Evolutionary conservation across 1,140 invertebrate species (phyloP), one percentile per base, ranked within the genome.

Genomic region (Tetramorium alpestre): DNA sequence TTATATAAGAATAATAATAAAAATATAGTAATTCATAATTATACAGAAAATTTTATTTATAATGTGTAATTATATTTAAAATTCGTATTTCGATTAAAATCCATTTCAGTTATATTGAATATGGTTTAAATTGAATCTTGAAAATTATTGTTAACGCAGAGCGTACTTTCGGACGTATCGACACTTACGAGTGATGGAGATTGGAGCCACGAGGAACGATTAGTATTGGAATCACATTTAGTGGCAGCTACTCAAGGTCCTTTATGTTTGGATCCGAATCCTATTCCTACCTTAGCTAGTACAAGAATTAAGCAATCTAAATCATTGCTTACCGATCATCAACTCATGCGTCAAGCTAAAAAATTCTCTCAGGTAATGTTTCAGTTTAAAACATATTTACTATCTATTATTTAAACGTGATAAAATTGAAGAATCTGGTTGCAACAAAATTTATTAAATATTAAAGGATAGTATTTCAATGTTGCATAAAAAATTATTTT

Each of bases 181-280:
- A 96, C 96, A 70, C 95, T 98, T 80, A 97, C 96, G 18, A 96
- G 96, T 72, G 96, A 97, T 75, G 96, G 96, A 41, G 96, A 96
- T 25, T 98, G 97, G 97, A 97, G 97, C 65, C 96, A 97, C 18
- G 98, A 99, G 85, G 98, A 99, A 87, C 96, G 97, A 49, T 96
- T 97, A 76, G 95, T 97, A 11, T 92, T 99, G 65, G 98, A 99
- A 94, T 98, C 98, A 89, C 97, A 98, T 90, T 94, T 99, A 73
- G 96, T 99, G 22, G 96, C 98, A 89, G 97, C 98, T 25, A 98
- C 98, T 10, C 97, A 98, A 72, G 98, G 98, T 58, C 97, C 98
- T 33, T 95, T 99, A 3, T 99, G 98, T 93, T 95, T 99, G 18
- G 98, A 99, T 94, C 98, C 98, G 1, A 97, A 98, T 90, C 98